phyloP scores from a whole-genome alignment of 2,113 vertebrate genomes.

The Monopterus albus region DNA sequence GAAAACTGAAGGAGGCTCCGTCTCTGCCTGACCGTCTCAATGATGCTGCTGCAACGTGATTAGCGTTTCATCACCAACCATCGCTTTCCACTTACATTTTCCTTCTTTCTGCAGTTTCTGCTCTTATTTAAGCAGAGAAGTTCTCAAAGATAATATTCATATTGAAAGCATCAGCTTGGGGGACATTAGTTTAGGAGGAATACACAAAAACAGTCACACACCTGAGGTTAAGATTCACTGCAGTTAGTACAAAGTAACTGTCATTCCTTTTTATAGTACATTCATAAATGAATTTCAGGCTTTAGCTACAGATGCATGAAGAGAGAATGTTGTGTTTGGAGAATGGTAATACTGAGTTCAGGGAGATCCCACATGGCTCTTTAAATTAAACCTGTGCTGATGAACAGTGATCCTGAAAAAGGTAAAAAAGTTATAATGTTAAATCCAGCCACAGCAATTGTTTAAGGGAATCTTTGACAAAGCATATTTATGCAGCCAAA shows the following conservation, averaged over 20 bases:
- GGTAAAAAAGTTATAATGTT: no score
- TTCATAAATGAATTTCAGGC: no score
- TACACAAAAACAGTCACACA: background rate
- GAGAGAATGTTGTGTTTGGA: no score
- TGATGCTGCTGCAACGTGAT: conserved; percentile 49
- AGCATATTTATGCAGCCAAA: no score
- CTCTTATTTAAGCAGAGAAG: conserved; percentile 12
- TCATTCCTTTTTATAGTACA: no score
- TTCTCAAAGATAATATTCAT: background rate
- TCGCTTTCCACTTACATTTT: background rate
- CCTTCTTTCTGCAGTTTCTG: background rate
- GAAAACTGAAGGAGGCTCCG: conserved; percentile 54
- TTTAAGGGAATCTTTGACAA: background rate
- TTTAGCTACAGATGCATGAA: no score
- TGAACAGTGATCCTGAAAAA: no score
- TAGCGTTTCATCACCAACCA: conserved; percentile 55
- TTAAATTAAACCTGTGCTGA: no score
- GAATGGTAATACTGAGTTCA: no score
- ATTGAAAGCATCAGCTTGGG: conserved; percentile 8
- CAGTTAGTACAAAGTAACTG: background rate
- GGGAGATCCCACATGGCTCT: no score
- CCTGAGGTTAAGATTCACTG: background rate
- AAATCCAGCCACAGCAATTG: no score
- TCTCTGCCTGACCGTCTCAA: conserved; percentile 45
- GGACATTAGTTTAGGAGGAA: background rate